A percentile compares a stretch with the other conserved stretches of the same genome.
Evolutionary conservation across 2,797 vertebrate species (phyloP).

Genomic region (Onychomys arenicola): DNA sequence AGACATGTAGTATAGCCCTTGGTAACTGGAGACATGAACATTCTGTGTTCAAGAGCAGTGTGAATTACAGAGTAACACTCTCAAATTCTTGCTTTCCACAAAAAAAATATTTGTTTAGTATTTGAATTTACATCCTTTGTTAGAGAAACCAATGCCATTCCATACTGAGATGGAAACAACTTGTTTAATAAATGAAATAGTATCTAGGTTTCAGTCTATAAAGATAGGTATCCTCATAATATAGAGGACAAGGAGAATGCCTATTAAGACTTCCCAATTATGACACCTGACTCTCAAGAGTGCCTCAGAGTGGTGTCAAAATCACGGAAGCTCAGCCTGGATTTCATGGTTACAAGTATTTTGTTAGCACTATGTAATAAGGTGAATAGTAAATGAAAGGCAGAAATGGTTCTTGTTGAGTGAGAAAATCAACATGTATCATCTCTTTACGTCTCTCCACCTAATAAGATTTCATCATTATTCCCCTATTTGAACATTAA

Average conservation of each 20-base stretch:
- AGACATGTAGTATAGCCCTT: not conserved
- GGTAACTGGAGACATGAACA: not conserved
- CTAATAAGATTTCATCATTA: not conserved
- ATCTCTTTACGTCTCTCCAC: not conserved
- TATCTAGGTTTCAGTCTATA: not conserved
- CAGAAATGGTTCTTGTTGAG: not conserved
- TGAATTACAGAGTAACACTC: no score
- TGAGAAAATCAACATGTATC: not conserved
- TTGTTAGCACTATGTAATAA: constrained; percentile 1
- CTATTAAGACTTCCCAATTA: not conserved
- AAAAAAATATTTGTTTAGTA: not conserved
- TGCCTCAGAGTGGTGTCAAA: not conserved
- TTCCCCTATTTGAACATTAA: not conserved
- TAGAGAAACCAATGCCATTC: not conserved
- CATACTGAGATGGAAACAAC: not conserved
- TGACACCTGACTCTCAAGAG: not conserved
- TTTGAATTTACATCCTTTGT: not conserved
- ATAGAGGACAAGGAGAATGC: not conserved
- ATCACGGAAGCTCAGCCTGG: not conserved
- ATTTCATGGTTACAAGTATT: not conserved
- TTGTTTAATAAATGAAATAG: not conserved
- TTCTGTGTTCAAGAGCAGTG: not conserved
- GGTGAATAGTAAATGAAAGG: not conserved
- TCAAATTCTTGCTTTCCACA: not conserved
- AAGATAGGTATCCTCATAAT: not conserved